phyloP scores from a whole-genome alignment of 2,113 vertebrate species.

The Megaceryle maxima region DNA sequence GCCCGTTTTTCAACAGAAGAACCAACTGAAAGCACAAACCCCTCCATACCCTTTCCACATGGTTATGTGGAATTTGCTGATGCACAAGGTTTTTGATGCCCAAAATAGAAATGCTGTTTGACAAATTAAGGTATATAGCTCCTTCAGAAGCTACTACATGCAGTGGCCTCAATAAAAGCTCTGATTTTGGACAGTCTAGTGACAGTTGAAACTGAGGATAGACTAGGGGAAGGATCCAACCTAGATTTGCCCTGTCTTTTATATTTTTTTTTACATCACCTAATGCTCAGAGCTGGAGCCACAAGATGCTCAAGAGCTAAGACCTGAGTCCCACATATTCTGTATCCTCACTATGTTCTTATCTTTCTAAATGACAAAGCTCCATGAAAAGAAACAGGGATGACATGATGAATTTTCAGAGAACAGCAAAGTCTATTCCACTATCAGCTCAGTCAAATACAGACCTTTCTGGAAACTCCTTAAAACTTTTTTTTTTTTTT shows the following conservation, averaged over 20 bases:
- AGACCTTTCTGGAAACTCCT: neutral
- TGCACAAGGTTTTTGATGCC: neutral
- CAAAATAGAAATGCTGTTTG: neutral
- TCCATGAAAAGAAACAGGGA: neutral
- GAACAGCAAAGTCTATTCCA: neutral
- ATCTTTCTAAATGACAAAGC: neutral
- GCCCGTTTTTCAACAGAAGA: neutral
- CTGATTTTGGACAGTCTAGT: neutral
- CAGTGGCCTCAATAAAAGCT: neutral
- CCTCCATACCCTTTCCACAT: neutral
- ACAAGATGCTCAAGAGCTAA: neutral
- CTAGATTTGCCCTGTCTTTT: neutral
- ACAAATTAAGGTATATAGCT: neutral
- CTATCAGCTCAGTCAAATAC: neutral
- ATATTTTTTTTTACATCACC: neutral
- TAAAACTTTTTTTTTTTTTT: neutral
- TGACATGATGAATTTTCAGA: neutral
- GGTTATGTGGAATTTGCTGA: neutral
- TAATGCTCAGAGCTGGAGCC: neutral
- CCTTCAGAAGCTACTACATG: neutral
- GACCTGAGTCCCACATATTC: fast-evolving
- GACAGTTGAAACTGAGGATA: neutral
- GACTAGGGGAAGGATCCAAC: neutral
- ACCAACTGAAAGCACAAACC: neutral
- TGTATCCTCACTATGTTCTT: neutral